These are phyloP conservation scores for Brachionus rotundiformis DNA, from an alignment of 1,140 invertebrate species.

Conservation along the genomic window DNA sequence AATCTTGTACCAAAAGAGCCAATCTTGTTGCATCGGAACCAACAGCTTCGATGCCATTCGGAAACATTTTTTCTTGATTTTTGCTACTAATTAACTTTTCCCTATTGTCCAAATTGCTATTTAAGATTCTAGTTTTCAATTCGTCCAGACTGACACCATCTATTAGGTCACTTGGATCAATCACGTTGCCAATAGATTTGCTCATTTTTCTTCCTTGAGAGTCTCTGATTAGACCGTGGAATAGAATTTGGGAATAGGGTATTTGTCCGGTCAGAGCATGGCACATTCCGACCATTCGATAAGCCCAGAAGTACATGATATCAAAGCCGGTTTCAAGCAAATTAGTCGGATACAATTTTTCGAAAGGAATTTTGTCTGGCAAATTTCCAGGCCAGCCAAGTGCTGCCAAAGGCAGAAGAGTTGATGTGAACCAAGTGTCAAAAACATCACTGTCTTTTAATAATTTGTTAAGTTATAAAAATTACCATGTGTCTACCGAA, in stretches of 20 bases:
- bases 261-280: slow-evolving; percentile 52
- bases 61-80: slow-evolving; percentile 83
- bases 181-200: slow-evolving; percentile 64
- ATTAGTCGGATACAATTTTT: slow-evolving; percentile 82
- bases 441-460: slow-evolving; percentile 65
- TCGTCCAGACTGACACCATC: slow-evolving; percentile 77
- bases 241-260: slow-evolving; percentile 55
- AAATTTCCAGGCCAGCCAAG: slow-evolving; percentile 54
- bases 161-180: slow-evolving; percentile 82
- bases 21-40: slow-evolving; percentile 96
- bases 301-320: slow-evolving; percentile 65
- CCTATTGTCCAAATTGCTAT: slow-evolving; percentile 78
- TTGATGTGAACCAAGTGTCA: slow-evolving; percentile 65
- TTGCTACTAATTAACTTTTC: slow-evolving; percentile 79
- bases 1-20: slow-evolving; percentile 86
- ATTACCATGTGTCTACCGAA: no score
- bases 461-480: no score
- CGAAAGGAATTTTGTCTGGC: slow-evolving; percentile 62
- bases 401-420: slow-evolving; percentile 61
- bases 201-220: slow-evolving; percentile 64
- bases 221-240: slow-evolving; percentile 62
- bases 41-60: slow-evolving; percentile 96
- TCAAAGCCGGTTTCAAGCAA: slow-evolving; percentile 64
- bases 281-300: slow-evolving; percentile 64
- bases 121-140: slow-evolving; percentile 9